These are phyloP conservation scores for Garra rufa DNA, from an alignment of 2,113 vertebrate species.

Conservation along the genomic window DNA sequence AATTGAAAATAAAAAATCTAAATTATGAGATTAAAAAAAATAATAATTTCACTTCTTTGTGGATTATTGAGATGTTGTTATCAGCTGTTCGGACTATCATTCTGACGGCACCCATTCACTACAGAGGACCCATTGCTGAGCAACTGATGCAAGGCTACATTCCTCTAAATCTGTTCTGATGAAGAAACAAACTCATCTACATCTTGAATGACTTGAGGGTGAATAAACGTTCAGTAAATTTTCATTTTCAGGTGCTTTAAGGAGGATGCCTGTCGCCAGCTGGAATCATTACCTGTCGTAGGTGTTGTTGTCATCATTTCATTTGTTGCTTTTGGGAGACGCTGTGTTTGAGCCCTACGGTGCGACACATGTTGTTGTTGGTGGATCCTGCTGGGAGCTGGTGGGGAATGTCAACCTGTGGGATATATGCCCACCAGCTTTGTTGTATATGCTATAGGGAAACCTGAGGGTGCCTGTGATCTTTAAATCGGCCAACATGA, in stretches of 20 bases:
- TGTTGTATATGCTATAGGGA: slow-evolving; percentile 42
- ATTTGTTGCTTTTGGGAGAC: neutral
- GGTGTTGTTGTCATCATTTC: neutral
- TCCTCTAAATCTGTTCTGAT: neutral
- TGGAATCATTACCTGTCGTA: neutral
- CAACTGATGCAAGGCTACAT: neutral
- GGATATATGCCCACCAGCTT: slow-evolving; percentile 4
- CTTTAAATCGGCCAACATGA: slow-evolving; percentile 14
- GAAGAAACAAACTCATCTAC: neutral
- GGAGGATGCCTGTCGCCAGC: neutral
- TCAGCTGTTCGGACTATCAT: neutral
- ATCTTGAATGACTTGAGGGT: neutral
- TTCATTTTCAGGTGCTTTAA: neutral
- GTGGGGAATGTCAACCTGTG: slow-evolving; percentile 25
- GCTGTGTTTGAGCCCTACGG: slow-evolving; percentile 5
- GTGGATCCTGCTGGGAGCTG: slow-evolving; percentile 14
- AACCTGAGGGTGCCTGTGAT: slow-evolving; percentile 32
- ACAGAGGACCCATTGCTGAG: neutral
- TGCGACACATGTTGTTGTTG: slow-evolving; percentile 28
- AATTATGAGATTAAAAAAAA: too few species aligned
- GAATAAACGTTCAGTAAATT: neutral
- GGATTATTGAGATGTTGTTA: neutral
- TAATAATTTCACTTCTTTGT: too few species aligned
- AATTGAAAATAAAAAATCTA: too few species aligned
- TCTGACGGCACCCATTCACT: neutral